phyloP scores from a whole-genome alignment of 2,113 vertebrate species.

The Onychorhynchus coronatus region DNA sequence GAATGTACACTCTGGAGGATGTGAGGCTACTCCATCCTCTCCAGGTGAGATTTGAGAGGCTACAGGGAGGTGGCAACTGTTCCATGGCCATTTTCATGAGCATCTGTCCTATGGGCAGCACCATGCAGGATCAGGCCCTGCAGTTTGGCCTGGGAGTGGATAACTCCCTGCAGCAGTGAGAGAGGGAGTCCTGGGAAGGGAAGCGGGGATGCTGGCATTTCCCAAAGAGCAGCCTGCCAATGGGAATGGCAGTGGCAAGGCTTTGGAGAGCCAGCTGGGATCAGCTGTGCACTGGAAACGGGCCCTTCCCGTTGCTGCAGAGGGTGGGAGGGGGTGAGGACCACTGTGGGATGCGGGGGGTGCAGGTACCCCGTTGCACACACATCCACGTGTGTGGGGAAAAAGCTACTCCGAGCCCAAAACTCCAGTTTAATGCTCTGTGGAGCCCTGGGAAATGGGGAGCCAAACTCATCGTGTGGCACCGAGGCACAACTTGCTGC shows the following conservation, averaged over 20 bases:
- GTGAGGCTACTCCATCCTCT: accelerated
- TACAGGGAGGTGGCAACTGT: background rate
- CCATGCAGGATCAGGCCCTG: background rate
- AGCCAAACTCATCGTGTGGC: background rate
- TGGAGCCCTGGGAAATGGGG: background rate
- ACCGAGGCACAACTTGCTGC: background rate
- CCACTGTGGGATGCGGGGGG: accelerated
- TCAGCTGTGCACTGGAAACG: background rate
- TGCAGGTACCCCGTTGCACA: background rate
- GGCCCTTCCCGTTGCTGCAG: background rate
- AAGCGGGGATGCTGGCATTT: background rate
- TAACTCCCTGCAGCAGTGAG: background rate
- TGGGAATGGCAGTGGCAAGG: background rate
- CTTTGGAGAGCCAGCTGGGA: background rate
- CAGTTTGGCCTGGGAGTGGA: background rate
- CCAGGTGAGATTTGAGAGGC: accelerated
- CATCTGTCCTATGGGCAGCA: accelerated
- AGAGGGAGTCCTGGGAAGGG: background rate
- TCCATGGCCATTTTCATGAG: background rate
- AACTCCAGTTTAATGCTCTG: accelerated
- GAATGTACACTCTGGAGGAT: background rate
- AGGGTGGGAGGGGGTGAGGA: background rate
- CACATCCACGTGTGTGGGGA: accelerated
- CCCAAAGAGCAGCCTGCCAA: accelerated
- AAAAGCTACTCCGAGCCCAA: background rate